Evolutionary conservation across 2,113 vertebrate genomes (phyloP).

Genomic region (Notechis scutatus): DNA sequence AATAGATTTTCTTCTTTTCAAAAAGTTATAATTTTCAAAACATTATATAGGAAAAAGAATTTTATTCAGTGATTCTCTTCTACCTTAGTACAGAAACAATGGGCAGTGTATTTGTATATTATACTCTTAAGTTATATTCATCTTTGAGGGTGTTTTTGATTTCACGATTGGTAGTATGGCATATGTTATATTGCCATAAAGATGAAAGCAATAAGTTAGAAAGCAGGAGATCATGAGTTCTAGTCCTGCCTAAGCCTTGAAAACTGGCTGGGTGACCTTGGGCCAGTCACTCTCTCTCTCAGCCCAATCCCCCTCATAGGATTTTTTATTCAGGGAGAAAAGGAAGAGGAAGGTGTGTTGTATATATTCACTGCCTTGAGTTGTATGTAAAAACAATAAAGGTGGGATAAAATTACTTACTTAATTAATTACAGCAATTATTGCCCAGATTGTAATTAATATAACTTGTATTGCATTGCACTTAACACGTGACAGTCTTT

Average conservation of each 20-base stretch:
- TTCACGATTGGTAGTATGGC: neutral
- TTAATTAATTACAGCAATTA: neutral
- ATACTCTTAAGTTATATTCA: neutral
- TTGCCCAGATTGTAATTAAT: neutral
- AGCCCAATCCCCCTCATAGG: neutral
- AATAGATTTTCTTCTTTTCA: neutral
- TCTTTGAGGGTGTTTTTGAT: neutral
- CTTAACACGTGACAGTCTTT: neutral
- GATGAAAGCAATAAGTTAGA: neutral
- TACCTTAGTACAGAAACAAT: neutral
- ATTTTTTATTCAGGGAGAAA: neutral
- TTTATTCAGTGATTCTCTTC: neutral
- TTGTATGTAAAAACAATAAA: neutral
- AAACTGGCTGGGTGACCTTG: neutral
- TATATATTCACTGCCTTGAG: neutral
- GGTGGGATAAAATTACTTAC: too few relatives aligned
- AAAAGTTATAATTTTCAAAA: neutral
- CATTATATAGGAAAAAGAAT: neutral
- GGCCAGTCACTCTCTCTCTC: neutral
- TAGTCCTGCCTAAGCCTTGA: neutral
- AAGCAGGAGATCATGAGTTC: neutral
- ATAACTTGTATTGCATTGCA: neutral
- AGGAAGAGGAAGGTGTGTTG: neutral
- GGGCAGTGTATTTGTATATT: neutral
- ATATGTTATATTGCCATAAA: neutral